Evolutionary conservation across 2,797 vertebrate species (phyloP), one percentile per base, ranked within the genome.

Genomic region (Moxostoma hubbsi): DNA sequence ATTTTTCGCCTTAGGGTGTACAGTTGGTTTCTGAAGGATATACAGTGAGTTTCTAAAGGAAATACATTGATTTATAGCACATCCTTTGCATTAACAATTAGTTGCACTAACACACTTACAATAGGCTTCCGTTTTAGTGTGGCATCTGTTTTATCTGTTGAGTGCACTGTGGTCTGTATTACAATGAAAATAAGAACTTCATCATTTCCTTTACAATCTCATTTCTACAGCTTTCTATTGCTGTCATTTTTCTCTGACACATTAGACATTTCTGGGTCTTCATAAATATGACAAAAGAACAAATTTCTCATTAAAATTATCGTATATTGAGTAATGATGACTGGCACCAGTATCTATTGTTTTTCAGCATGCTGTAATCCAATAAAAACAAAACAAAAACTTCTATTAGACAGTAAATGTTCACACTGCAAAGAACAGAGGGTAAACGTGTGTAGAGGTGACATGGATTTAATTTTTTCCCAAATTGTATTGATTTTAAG

Each of bases 281-380:
- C 13, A 58, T 66, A 71, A 75, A 82, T 59, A 65, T 45, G 53
- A 79, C 59, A 68, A 70, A 69, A 58, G 62, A 46, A 70, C 65
- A 73, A 45, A 79, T 79, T 74, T 79, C 71, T 82, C 65, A 82
- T 79, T 75, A 82, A 79, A 82, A 53, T 71, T 71, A 71, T 71
- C 61, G 10, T 49, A 58, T 63, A 75, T 69, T 65, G 72, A 63
- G 62, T 57, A 75, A 79, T 75, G 61, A 79, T 79, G 65, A 82
- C 47, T 79, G 75, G 66, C 76, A 71, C 76, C 15, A 18, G 58
- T 71, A 69, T 63, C 53, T 70, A 59, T 75, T 82, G 81, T 82
- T 71, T 65, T 71, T 66, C 64, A 79, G 71, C 16, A 65, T 61
- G 67, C 65, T 18, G 6, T 8, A 58, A 71, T 71, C 43, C 68